Evolutionary conservation across 2,113 vertebrate species (phyloP).

Genomic region (Pelecanus crispus): DNA sequence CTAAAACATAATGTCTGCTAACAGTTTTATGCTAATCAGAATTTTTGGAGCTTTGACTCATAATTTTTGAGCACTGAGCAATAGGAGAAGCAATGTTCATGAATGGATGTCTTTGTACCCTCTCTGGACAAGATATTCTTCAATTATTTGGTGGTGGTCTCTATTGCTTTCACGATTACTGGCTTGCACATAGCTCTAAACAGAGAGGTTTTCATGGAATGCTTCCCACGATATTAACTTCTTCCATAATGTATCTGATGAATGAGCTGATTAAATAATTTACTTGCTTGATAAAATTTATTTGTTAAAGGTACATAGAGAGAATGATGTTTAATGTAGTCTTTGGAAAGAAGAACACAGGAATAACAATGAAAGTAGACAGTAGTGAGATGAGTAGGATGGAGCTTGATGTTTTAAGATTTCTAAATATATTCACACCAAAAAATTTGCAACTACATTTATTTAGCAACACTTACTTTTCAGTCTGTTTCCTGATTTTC

Average conservation of each 20-base stretch:
- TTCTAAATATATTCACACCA: background rate
- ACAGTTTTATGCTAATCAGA: background rate
- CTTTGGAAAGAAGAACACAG: background rate
- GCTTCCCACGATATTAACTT: background rate
- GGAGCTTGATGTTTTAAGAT: background rate
- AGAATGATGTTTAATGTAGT: background rate
- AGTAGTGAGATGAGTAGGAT: background rate
- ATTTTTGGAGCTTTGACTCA: background rate
- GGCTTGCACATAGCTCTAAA: background rate
- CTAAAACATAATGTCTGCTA: background rate
- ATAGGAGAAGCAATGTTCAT: background rate
- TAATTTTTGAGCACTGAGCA: background rate
- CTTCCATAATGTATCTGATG: background rate
- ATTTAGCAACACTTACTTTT: background rate
- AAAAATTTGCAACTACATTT: background rate
- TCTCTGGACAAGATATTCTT: background rate
- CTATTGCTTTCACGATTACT: background rate
- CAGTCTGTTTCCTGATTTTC: background rate
- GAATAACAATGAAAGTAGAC: background rate
- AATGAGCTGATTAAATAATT: background rate
- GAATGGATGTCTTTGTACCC: background rate
- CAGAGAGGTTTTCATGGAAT: background rate
- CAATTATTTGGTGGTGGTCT: background rate
- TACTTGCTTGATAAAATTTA: background rate
- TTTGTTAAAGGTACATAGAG: background rate